Conservation (phyloP, 53 echinoderm and acorn worm genomes). For the Echinometra lucunter region DNA sequence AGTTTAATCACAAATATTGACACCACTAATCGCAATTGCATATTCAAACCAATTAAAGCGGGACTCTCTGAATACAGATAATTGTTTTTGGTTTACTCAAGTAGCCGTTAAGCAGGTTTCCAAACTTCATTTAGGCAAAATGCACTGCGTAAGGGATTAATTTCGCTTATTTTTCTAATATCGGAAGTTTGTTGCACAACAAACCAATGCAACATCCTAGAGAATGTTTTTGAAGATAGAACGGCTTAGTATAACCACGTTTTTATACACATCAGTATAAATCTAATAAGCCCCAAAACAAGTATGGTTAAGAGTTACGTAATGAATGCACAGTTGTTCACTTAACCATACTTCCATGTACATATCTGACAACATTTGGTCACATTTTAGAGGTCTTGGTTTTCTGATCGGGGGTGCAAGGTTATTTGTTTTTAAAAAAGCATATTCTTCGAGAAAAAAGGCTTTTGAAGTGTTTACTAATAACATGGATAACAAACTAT, state of each 20-base stretch:
- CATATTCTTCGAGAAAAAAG: too few relatives aligned
- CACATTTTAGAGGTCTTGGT: too few relatives aligned
- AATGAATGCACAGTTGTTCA: background rate
- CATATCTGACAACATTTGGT: background rate
- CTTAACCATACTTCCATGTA: constrained; percentile 1
- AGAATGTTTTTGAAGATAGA: background rate
- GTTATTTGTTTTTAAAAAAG: too few relatives aligned
- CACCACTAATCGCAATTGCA: constrained; percentile 51
- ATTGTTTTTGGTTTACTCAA: constrained; percentile 39
- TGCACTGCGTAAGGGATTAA: constrained; percentile 14
- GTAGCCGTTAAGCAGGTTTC: constrained; percentile 24
- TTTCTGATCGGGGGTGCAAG: too few relatives aligned
- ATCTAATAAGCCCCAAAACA: background rate
- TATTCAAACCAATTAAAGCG: constrained; percentile 62
- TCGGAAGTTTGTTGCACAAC: constrained; percentile 10
- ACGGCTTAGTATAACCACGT: background rate
- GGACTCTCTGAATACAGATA: background rate
- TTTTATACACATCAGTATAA: background rate
- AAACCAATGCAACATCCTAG: background rate
- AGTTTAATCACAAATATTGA: constrained; percentile 57
- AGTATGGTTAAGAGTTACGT: background rate
- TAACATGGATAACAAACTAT: too few relatives aligned
- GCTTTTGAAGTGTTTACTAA: too few relatives aligned
- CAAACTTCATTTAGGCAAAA: constrained; percentile 12
- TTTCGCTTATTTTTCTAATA: background rate